Percentiles rank a stretch among this genome's conserved stretches.
These are phyloP conservation scores for Halichoerus grypus DNA, from an alignment of 2,113 vertebrate species.

Conservation along the genomic window DNA sequence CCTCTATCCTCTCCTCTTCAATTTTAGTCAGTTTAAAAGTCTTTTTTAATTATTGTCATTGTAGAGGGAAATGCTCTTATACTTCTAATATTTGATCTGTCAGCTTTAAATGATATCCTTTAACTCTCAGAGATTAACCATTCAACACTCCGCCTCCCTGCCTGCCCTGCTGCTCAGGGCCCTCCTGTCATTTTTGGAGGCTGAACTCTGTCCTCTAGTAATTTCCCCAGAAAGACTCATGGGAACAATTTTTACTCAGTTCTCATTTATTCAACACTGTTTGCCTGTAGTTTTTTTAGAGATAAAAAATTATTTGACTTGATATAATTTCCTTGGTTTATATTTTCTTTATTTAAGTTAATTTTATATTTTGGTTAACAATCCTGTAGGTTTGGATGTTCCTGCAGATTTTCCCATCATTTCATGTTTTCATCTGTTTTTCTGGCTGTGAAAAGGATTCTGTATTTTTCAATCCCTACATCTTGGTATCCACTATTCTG, in stretches of 20 bases:
- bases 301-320: background rate
- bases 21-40: conserved; percentile 24
- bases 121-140: background rate
- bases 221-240: conserved; percentile 25
- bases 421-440: background rate
- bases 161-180: background rate
- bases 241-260: background rate
- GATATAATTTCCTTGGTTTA: background rate
- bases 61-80: conserved; percentile 28
- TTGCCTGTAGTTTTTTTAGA: background rate
- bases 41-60: conserved; percentile 18
- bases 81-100: conserved; percentile 5
- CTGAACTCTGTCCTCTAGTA: background rate
- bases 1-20: background rate
- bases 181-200: background rate
- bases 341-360: conserved; percentile 17
- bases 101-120: conserved; percentile 18
- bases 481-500: background rate
- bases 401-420: background rate
- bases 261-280: background rate
- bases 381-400: background rate
- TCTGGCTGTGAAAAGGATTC: background rate
- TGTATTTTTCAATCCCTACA: background rate
- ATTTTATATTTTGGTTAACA: background rate
- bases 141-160: background rate